These are phyloP conservation scores for Oopsacas minuta DNA, from an alignment of 37 sponge, comb jelly and placozoan species.

Conservation along the genomic window DNA sequence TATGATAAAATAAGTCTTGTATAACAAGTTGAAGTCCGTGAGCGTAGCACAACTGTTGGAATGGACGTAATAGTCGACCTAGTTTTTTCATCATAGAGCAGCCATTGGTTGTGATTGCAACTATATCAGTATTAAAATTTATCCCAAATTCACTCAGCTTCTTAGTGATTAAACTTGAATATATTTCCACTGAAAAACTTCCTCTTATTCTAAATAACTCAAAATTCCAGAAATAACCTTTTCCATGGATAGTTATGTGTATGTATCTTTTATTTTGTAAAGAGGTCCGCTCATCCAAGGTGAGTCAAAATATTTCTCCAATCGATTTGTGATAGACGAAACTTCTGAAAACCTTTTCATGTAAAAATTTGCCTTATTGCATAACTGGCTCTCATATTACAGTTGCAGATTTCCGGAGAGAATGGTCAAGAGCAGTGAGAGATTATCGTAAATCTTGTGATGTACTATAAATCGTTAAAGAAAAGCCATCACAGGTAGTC, in stretches of 20 bases:
- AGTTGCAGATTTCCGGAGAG: not conserved
- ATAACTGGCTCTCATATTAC: not conserved
- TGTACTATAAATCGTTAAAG: not conserved
- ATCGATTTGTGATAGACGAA: not conserved
- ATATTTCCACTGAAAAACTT: no score
- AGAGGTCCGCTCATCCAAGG: not conserved
- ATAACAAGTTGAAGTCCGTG: no score
- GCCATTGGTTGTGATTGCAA: no score
- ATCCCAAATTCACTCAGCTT: no score
- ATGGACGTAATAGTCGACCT: no score
- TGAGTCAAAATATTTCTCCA: not conserved
- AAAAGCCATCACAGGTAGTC: conserved; percentile 2
- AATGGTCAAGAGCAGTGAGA: not conserved
- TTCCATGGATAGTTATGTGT: not conserved
- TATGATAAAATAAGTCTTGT: no score
- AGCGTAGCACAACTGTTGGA: no score
- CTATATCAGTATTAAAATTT: no score
- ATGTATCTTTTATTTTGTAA: not conserved
- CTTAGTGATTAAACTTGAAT: no score
- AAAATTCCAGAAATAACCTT: not conserved
- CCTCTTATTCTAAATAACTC: no score
- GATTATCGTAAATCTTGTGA: conserved; percentile 7
- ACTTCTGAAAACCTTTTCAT: not conserved
- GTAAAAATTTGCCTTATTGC: not conserved
- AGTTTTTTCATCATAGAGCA: no score